A percentile compares a stretch with the other conserved stretches of the same genome.
Evolutionary conservation across 2,888 invertebrate genomes (phyloP).

Genomic region (Zelleria hepariella): DNA sequence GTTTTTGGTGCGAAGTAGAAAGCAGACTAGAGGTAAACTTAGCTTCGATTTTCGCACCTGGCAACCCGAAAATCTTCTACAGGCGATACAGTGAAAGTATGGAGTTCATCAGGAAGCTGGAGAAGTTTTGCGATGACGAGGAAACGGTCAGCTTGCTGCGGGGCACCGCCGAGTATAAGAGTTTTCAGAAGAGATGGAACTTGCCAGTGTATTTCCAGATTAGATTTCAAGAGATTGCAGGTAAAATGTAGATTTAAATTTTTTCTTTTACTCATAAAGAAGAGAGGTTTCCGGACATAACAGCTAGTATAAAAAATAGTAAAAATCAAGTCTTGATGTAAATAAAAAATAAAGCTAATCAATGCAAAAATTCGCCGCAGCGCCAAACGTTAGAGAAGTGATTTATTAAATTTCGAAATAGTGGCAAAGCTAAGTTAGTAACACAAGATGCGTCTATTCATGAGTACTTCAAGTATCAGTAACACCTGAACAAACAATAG

Average conservation of each 20-base stretch:
- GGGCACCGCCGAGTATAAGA: constrained; percentile 79
- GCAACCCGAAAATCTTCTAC: constrained; percentile 91
- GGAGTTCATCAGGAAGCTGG: constrained; percentile 80
- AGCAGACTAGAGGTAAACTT: constrained; percentile 85
- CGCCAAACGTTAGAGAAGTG: too few relatives aligned
- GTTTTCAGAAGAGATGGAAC: constrained; percentile 91
- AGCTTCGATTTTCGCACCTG: constrained; percentile 90
- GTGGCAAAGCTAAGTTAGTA: too few relatives aligned
- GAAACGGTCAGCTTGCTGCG: constrained; percentile 74
- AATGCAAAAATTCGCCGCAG: too few relatives aligned
- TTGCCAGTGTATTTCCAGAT: constrained; percentile 97
- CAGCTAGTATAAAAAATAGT: too few relatives aligned
- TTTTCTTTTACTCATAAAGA: too few relatives aligned
- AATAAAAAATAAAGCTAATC: too few relatives aligned
- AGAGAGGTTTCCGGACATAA: too few relatives aligned
- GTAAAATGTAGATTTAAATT: constrained; percentile 29
- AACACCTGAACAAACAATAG: too few relatives aligned
- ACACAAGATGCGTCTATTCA: too few relatives aligned
- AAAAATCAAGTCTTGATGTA: too few relatives aligned
- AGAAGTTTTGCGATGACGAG: constrained; percentile 73
- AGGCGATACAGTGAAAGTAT: constrained; percentile 84
- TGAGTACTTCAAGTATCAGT: too few relatives aligned
- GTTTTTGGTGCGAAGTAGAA: constrained; percentile 90
- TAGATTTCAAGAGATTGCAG: constrained; percentile 93
- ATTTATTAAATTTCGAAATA: too few relatives aligned